Base-by-base conservation (phyloP, 23 tunicate species). In the Trididemnum miniatum region DNA sequence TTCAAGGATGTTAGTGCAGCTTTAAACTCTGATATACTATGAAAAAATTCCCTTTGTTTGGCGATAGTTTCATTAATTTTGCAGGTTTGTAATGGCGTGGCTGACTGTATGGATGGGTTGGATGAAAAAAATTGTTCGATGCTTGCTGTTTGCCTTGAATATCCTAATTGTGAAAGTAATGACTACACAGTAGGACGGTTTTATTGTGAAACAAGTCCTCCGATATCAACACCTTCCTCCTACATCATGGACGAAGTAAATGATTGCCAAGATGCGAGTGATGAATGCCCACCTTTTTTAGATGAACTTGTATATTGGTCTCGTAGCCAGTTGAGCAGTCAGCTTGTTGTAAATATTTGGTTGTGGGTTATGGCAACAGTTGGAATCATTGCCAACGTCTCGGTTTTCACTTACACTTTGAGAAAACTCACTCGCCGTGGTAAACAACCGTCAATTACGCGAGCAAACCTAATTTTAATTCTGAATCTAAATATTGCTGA, bases 401-500 rank as follows among this genome's bases (percentile, higher is more conserved):
- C 87, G 1, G 81, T 84, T 1, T 84, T 84, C 33, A 24, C 60
- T 23, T 75, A 84, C 60, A 84, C 81, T 32, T 7, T 59, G 35
- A 28, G 44, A 20, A 9, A 51, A 15, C 33, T 84, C 35, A 31
- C 25, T 0, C 49, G 28, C 2, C 44, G 34, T 29, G 59, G 44
- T 3, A 71, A 35, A 7, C 71, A 82, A 20, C 34, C 78, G 1
- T 25, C 71, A 0, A 33, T 84, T 2, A 28, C 81, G 15, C 52
- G 34, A 30, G 60, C 52, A 51, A 89, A 89, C 63, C 34, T 37
- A 27, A 65, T 83, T 52, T 69, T 89, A 49, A 36, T 89, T 26
- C 34, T 89, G 24, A 89, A 89, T 59, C 59, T 89, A 9, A 87
- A 87, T 35, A 57, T 84, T 0, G 88, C 95, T 7, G 95, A 89